Percentiles rank a stretch among this genome's conserved stretches.
Evolutionary conservation across 1,140 invertebrate genomes (phyloP).

Genomic region (Drosophila tani): DNA sequence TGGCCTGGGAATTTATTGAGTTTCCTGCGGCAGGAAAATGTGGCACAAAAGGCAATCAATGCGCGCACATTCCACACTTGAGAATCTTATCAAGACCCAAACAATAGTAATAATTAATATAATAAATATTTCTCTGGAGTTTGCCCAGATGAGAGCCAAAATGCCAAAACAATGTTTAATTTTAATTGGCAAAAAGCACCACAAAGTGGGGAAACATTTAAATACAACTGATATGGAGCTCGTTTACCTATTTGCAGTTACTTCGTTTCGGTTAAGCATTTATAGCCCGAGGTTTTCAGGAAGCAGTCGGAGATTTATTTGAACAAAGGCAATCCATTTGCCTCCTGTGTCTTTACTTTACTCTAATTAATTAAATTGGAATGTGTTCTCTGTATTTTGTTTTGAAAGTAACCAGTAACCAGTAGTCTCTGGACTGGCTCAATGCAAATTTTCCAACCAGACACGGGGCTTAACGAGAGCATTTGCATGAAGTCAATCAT

Average conservation of each 20-base stretch:
- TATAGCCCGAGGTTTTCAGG: conserved; percentile 16
- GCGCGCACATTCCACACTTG: background rate
- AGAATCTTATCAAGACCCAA: background rate
- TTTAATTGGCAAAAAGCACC: conserved; percentile 50
- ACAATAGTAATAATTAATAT: background rate
- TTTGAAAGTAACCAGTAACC: background rate
- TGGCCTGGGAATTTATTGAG: conserved; percentile 64
- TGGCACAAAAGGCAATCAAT: background rate
- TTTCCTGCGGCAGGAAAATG: conserved; percentile 23
- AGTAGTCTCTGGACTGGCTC: conserved; percentile 3
- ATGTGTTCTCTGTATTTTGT: conserved; percentile 17
- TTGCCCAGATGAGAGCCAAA: background rate
- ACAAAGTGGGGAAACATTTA: conserved; percentile 12
- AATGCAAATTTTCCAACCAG: conserved; percentile 36
- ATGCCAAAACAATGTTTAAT: conserved; percentile 23
- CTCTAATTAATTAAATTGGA: conserved; percentile 53
- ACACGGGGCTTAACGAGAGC: conserved; percentile 37
- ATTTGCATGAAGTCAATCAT: conserved; percentile 50
- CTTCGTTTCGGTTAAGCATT: conserved; percentile 47
- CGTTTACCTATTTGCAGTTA: conserved; percentile 41
- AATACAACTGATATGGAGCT: background rate
- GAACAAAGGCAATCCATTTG: conserved; percentile 21
- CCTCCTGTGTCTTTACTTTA: conserved; percentile 2
- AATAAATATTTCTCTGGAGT: background rate
- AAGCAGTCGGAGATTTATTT: conserved; percentile 10